Evolutionary conservation across 2,888 invertebrate species (phyloP), one percentile per base, ranked within the genome.

Genomic region (Caenorhabditis sinica): DNA sequence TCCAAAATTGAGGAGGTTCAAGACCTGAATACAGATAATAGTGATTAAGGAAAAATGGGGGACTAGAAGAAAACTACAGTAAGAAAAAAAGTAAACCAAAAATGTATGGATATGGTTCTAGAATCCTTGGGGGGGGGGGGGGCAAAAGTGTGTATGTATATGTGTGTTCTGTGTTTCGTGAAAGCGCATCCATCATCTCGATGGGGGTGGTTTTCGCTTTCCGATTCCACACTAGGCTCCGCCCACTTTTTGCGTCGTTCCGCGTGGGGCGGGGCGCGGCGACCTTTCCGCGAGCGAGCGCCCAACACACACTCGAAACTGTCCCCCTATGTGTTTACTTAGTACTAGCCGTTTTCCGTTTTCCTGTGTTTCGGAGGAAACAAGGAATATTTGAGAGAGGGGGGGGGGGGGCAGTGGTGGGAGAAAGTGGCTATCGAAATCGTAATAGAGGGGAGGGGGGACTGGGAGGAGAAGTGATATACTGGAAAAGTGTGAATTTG

Each of bases 251-350:
- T 51, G 40, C 40, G 33, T 4, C 33, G 63, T 43, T 58, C 56
- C 76, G 63, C 69, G 40, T 69, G 69, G 56, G 77, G 77, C 65
- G 77, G 69, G 77, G 77, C 58, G 77, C 77, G 63, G 69, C 77
- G 71, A 79, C 71, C 77, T 79, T 71, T 76, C 76, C 76, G 76
- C 75, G 75, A 65, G 63, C 43, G 76, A 36, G 40, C 40, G 40
- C 40, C 28, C 20, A n/a, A n/a, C 5, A n/a, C 49, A 51, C 68
- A 53, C 69, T 69, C 77, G 69, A 53, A 51, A 68, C 65, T 58
- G 68, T 53, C 45, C 33, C 30, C 25, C 53, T n/a, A 8, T 36
- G 25, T 76, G 60, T 76, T 76, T 76, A 60, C 60, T 76, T 76
- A 68, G 75, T 76, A 76, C 75, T 76, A 76, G 66, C 72, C 72